Conservation (phyloP, 2,797 vertebrate species). For the Pagetopsis macropterus region DNA sequence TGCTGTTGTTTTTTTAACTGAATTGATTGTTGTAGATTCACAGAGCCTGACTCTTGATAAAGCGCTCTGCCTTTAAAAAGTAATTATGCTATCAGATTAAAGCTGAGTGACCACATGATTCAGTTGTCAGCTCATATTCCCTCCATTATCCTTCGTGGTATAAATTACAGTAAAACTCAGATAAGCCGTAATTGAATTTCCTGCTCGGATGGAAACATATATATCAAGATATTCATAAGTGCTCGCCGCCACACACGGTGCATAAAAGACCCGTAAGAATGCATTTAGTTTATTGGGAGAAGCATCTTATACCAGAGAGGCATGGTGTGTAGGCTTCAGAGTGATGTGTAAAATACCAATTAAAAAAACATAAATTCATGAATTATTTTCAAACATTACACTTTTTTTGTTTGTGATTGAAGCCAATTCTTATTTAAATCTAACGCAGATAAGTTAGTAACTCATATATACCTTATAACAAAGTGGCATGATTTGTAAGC, state of each 20-base stretch:
- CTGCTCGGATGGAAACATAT: conserved; percentile 56
- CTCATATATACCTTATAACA: not conserved
- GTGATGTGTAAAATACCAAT: not conserved
- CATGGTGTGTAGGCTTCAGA: not conserved
- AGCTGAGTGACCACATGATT: conserved; percentile 57
- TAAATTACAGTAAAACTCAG: conserved; percentile 72
- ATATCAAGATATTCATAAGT: conserved; percentile 59
- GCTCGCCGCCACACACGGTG: conserved; percentile 42
- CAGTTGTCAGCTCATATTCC: conserved; percentile 60
- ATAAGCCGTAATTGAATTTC: conserved; percentile 79
- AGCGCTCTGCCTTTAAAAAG: conserved; percentile 31
- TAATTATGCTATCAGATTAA: conserved; percentile 64
- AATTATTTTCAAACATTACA: too few species aligned
- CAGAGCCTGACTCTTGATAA: conserved; percentile 28
- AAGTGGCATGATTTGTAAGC: too few species aligned
- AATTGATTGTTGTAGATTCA: conserved; percentile 25
- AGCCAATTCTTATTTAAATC: not conserved
- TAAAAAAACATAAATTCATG: too few species aligned
- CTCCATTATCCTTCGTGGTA: conserved; percentile 56
- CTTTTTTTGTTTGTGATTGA: not conserved
- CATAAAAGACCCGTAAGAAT: conserved; percentile 34
- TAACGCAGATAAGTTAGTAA: not conserved
- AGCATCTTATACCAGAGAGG: conserved; percentile 1
- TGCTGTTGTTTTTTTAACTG: conserved; percentile 29
- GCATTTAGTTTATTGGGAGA: conserved; percentile 31